Evolutionary conservation across 1,140 invertebrate species (phyloP).

Genomic region (Trialeurodes vaporariorum): DNA sequence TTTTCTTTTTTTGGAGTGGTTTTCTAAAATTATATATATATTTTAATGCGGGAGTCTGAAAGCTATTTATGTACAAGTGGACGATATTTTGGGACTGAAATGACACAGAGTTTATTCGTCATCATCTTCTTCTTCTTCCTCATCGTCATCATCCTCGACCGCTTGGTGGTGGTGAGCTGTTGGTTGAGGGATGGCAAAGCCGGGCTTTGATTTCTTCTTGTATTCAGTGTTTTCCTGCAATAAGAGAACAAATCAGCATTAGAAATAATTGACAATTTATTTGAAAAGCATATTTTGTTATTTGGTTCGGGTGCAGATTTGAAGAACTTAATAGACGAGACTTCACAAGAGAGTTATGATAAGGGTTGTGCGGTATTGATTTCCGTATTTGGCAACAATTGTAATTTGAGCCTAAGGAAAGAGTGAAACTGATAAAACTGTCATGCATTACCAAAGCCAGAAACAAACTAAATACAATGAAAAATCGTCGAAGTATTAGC

Average conservation of each 20-base stretch:
- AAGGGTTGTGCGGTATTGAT: no score
- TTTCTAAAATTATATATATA: constrained; percentile 16
- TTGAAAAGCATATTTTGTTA: no score
- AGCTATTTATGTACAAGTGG: constrained; percentile 16
- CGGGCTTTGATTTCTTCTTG: constrained; percentile 54
- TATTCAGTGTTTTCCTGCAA: constrained; percentile 64
- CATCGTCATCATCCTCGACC: constrained; percentile 46
- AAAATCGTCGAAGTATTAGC: no score
- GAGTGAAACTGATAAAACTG: no score
- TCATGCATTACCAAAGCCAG: no score
- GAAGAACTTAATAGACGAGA: no score
- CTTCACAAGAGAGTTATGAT: no score
- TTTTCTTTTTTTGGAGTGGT: constrained; percentile 14
- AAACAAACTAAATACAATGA: no score
- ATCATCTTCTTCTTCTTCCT: constrained; percentile 41
- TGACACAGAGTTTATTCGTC: constrained; percentile 29
- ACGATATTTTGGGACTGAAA: constrained; percentile 13
- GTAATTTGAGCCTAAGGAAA: no score
- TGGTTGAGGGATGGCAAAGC: constrained; percentile 13
- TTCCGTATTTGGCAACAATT: no score
- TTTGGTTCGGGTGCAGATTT: no score
- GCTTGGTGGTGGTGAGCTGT: constrained; percentile 37
- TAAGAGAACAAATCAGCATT: constrained; percentile 24
- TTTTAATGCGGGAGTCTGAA: constrained; percentile 15
- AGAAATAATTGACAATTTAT: no score